Percentiles rank a stretch among this genome's conserved stretches.
Evolutionary conservation across 2,113 vertebrate genomes (phyloP).

Genomic region (Macrotus californicus): DNA sequence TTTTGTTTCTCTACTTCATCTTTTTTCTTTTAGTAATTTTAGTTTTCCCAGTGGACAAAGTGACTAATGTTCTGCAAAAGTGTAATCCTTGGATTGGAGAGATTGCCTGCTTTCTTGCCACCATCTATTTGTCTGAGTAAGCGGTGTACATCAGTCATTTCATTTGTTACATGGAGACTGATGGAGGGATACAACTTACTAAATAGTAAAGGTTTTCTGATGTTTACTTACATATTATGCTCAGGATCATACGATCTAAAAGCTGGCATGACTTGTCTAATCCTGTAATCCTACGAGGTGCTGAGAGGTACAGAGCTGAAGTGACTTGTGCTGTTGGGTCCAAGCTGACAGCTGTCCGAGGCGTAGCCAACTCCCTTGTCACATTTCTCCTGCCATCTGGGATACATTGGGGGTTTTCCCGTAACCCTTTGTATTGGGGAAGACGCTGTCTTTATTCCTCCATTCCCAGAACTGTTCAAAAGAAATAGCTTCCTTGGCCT

Average conservation of each 20-base stretch:
- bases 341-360: not conserved
- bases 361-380: not conserved
- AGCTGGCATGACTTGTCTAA: not conserved
- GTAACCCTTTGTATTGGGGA: not conserved
- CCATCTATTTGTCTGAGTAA: not conserved
- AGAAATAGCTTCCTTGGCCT: not conserved
- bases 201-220: not conserved
- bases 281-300: not conserved
- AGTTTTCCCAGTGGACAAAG: not conserved
- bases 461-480: not conserved
- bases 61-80: not conserved
- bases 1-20: not conserved
- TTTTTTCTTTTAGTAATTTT: conserved; percentile 10
- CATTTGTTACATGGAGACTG: not conserved
- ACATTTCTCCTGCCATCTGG: not conserved
- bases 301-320: not conserved
- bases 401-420: not conserved
- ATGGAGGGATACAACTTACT: not conserved
- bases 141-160: not conserved
- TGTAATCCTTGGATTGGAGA: not conserved
- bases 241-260: not conserved
- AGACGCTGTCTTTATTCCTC: not conserved
- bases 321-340: not conserved
- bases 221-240: not conserved
- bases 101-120: not conserved